Conservation (phyloP, 2,797 vertebrate species). For the Gambusia yucatana region DNA sequence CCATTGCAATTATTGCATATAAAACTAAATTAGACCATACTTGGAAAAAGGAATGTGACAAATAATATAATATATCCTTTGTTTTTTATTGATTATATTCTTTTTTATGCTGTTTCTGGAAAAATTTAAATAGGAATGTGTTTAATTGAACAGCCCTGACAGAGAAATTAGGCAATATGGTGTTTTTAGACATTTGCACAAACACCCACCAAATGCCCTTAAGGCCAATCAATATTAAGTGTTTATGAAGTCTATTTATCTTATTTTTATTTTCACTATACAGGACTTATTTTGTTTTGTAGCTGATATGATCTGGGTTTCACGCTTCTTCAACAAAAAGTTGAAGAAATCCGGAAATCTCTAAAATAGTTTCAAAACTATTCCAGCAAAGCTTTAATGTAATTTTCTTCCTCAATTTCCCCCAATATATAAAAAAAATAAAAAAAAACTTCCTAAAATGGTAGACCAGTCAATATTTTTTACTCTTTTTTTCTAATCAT, state of each 20-base stretch:
- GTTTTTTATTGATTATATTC: background rate
- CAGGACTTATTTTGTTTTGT: background rate
- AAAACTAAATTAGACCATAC: background rate
- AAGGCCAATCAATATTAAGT: background rate
- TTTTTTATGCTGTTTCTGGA: background rate
- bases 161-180: background rate
- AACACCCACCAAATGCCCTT: background rate
- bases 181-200: background rate
- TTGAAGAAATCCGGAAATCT: background rate
- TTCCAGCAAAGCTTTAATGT: background rate
- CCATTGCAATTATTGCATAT: background rate
- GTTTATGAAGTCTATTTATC: too few species aligned
- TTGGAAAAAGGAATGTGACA: background rate
- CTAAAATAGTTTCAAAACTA: background rate
- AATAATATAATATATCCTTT: background rate
- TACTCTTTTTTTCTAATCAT: background rate
- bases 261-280: background rate
- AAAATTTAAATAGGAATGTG: background rate
- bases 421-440: background rate
- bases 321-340: background rate
- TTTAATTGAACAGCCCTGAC: background rate
- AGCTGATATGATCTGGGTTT: background rate
- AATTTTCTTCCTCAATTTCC: background rate
- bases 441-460: background rate
- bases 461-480: background rate